These are phyloP conservation scores for Brachionus manjavacas DNA, from an alignment of 1,140 invertebrate species.

Conservation along the genomic window DNA sequence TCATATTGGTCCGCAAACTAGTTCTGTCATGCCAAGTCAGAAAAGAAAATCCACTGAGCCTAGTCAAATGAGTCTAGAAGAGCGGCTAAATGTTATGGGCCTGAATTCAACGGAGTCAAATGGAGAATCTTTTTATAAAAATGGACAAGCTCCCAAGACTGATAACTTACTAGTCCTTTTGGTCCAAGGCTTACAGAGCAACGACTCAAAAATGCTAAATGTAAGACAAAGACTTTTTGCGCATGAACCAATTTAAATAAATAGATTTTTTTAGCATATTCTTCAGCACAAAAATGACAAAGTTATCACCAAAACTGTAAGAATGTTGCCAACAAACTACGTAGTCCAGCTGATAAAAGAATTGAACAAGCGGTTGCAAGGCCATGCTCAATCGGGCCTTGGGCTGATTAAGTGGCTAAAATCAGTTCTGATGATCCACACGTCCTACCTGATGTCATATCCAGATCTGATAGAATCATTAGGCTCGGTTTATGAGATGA, in stretches of 20 bases:
- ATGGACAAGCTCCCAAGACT: constrained; percentile 48
- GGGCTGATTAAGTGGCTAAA: constrained; percentile 50
- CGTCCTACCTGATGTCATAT: constrained; percentile 54
- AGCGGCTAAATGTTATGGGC: constrained; percentile 51
- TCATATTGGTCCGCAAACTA: constrained; percentile 47
- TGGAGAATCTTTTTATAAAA: constrained; percentile 33
- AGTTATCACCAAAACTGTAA: constrained; percentile 51
- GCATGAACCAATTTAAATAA: background rate
- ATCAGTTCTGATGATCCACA: constrained; percentile 50
- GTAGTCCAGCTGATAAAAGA: constrained; percentile 52
- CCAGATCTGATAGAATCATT: constrained; percentile 52
- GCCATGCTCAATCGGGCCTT: constrained; percentile 47
- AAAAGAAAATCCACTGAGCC: background rate
- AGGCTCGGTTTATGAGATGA: constrained; percentile 51
- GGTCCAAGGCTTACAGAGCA: constrained; percentile 53
- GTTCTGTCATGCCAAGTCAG: constrained; percentile 46
- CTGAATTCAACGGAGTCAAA: constrained; percentile 44
- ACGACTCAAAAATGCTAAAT: constrained; percentile 51
- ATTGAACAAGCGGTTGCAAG: constrained; percentile 49
- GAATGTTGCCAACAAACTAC: constrained; percentile 48
- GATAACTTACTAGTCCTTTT: constrained; percentile 50
- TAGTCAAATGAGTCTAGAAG: constrained; percentile 50
- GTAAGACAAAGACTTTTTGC: constrained; percentile 47
- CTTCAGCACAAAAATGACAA: constrained; percentile 47
- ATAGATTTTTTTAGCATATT: constrained; percentile 47